A percentile compares a stretch with the other conserved stretches of the same genome.
Conservation (phyloP, 2,797 vertebrate species). For the Sibirionetta formosa region DNA sequence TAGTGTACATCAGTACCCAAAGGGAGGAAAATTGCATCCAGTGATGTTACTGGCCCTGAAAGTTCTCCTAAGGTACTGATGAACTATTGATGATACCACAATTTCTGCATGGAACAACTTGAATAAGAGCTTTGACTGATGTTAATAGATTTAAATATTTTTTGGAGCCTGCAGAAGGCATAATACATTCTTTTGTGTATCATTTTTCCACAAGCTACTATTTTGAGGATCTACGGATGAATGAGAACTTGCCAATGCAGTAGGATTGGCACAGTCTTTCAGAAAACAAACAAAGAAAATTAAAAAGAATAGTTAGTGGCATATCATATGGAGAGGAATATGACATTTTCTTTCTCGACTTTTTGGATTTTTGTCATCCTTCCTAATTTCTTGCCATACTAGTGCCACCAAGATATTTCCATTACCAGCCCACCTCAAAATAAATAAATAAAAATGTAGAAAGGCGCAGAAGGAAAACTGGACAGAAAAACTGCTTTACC, state of each 20-base stretch:
- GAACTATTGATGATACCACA: neutral
- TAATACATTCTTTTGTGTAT: neutral
- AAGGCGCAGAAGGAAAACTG: neutral
- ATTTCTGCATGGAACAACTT: neutral
- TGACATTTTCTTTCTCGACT: neutral
- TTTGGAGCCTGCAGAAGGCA: neutral
- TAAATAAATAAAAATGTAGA: neutral
- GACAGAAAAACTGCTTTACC: neutral
- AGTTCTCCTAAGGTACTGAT: neutral
- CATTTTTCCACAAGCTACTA: neutral
- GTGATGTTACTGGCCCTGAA: neutral
- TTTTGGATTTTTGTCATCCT: neutral
- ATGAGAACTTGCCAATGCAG: neutral
- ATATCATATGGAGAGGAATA: neutral
- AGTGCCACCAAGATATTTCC: neutral
- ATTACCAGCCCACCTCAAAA: neutral
- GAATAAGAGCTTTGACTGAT: neutral
- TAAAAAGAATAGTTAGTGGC: neutral
- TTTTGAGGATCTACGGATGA: neutral
- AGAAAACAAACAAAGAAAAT: neutral
- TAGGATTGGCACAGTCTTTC: neutral
- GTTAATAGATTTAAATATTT: neutral
- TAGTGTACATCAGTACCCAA: neutral
- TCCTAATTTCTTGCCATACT: neutral
- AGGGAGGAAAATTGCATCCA: neutral